phyloP scores from a whole-genome alignment of 2,797 vertebrate species.

The Eulemur rubriventer region DNA sequence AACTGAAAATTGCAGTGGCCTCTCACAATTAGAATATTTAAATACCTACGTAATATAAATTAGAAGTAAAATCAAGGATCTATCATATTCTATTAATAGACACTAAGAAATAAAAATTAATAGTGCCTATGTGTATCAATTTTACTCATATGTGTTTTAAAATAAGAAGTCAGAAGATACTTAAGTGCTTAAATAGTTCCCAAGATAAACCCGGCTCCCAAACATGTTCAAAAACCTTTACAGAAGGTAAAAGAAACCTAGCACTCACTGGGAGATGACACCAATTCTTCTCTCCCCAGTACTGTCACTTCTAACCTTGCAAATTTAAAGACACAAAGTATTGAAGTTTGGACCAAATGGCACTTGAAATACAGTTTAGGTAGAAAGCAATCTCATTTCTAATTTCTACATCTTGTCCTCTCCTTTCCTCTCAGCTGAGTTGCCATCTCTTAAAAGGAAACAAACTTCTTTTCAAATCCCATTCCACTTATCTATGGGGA shows the following conservation, averaged over 20 bases:
- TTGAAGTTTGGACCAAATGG: not conserved
- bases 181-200: not conserved
- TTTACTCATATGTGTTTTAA: not conserved
- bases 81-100: not conserved
- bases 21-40: not conserved
- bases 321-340: not conserved
- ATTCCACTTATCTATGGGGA: not conserved
- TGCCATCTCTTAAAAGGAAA: not conserved
- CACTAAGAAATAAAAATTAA: not conserved
- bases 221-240: not conserved
- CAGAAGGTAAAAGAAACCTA: not conserved
- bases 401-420: not conserved
- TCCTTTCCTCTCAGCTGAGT: not conserved
- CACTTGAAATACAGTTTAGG: not conserved
- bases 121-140: not conserved
- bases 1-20: not conserved
- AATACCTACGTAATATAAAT: not conserved
- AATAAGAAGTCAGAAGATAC: not conserved
- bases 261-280: not conserved
- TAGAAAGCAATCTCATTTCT: not conserved
- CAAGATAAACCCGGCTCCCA: not conserved
- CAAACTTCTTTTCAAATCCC: not conserved
- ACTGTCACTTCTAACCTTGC: not conserved
- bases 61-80: not conserved
- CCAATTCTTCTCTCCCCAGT: not conserved